These are phyloP conservation scores for Pedionomus torquatus DNA, from an alignment of 2,113 vertebrate species.

Conservation along the genomic window DNA sequence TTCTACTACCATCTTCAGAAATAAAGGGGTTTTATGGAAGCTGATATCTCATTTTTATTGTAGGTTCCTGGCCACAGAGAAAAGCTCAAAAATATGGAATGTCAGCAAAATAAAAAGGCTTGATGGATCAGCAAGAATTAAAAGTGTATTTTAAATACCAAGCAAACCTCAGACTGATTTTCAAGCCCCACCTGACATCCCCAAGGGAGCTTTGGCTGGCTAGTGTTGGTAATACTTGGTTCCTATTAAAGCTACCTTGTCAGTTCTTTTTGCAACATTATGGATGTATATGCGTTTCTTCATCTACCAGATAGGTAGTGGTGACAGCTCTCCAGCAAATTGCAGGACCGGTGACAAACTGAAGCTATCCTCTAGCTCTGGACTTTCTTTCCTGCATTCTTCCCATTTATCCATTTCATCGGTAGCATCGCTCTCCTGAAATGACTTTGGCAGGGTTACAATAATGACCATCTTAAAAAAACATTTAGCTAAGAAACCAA, in stretches of 20 bases:
- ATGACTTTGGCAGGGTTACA: background rate
- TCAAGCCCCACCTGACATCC: background rate
- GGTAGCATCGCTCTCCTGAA: background rate
- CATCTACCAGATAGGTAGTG: background rate
- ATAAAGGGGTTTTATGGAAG: background rate
- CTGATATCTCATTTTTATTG: background rate
- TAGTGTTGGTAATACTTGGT: background rate
- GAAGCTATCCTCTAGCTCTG: background rate
- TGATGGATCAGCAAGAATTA: constrained; percentile 25
- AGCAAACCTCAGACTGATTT: background rate
- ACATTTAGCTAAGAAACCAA: background rate
- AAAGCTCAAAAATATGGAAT: background rate
- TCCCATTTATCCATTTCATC: background rate
- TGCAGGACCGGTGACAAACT: background rate
- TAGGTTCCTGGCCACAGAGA: background rate
- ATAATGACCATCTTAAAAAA: background rate
- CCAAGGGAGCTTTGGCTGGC: background rate
- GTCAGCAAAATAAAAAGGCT: constrained; percentile 8
- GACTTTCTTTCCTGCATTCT: background rate
- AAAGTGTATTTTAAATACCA: constrained; percentile 5
- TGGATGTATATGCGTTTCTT: background rate
- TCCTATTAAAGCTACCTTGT: background rate
- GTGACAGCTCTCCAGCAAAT: background rate
- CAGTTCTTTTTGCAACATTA: background rate
- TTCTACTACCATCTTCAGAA: background rate